Conservation (phyloP, 2,888 invertebrate genomes). For the Folsomia manolachei region DNA sequence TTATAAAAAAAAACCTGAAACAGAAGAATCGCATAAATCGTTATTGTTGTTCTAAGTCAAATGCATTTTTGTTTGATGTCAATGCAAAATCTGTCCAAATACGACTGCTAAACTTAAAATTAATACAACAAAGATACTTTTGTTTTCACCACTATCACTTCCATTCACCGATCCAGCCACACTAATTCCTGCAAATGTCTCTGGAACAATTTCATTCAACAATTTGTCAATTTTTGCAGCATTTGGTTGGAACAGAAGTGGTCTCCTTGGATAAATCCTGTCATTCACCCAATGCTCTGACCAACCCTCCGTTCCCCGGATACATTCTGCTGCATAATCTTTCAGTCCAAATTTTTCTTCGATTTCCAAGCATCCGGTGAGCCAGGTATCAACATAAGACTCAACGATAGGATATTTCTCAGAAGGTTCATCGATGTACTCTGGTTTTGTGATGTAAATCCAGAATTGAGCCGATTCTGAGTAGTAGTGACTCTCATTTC, state of each 20-base stretch:
- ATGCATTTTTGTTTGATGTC: too few species aligned
- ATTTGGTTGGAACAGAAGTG: slow-evolving; percentile 22
- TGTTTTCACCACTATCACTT: too few species aligned
- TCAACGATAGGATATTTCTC: slow-evolving; percentile 35
- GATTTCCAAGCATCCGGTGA: slow-evolving; percentile 40
- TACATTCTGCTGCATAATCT: slow-evolving; percentile 33
- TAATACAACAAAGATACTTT: too few species aligned
- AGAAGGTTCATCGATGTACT: slow-evolving; percentile 20
- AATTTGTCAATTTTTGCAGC: slow-evolving; percentile 34
- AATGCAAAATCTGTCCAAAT: too few species aligned
- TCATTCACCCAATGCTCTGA: slow-evolving; percentile 38
- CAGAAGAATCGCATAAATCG: too few species aligned
- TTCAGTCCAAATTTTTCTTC: slow-evolving; percentile 29
- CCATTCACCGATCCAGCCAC: slow-evolving; percentile 25
- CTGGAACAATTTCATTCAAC: slow-evolving; percentile 24
- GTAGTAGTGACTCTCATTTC: neutral
- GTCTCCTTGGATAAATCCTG: slow-evolving; percentile 37
- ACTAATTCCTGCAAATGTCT: slow-evolving; percentile 19
- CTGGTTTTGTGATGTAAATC: slow-evolving; percentile 36
- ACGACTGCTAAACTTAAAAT: too few species aligned
- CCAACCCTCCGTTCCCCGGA: slow-evolving; percentile 33
- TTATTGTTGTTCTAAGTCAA: too few species aligned
- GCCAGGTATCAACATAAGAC: slow-evolving; percentile 39
- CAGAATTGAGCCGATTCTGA: slow-evolving; percentile 32
- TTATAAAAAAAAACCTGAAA: too few species aligned